Conservation (phyloP, 1,140 invertebrate species). For the Babylonia areolata region DNA sequence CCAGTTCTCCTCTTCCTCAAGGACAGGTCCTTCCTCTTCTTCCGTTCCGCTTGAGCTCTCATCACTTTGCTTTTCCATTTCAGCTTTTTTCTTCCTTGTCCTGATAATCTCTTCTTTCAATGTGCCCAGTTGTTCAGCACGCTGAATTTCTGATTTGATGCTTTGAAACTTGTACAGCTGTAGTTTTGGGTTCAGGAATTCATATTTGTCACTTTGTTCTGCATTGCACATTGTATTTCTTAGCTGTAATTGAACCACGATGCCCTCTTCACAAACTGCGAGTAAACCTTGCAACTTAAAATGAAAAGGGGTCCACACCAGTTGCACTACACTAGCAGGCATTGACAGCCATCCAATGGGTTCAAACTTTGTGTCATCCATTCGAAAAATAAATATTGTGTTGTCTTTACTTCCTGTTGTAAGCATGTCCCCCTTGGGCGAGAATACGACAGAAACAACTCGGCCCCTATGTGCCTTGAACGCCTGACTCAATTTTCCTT, state of each 20-base stretch:
- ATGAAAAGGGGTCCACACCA: conserved; percentile 1
- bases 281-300: not conserved
- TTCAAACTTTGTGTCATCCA: not conserved
- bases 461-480: conserved; percentile 5
- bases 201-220: not conserved
- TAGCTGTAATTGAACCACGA: conserved; percentile 8
- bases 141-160: not conserved
- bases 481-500: not conserved
- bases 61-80: not conserved
- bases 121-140: not conserved
- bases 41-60: not conserved
- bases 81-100: not conserved
- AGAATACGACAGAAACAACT: not conserved
- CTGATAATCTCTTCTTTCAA: not conserved
- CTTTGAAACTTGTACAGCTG: not conserved
- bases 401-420: not conserved
- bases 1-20: conserved; percentile 22
- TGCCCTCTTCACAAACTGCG: not conserved
- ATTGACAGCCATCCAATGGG: conserved; percentile 22
- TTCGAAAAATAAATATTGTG: not conserved
- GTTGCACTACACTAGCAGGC: not conserved
- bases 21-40: not conserved
- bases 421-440: not conserved
- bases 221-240: not conserved
- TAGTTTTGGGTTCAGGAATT: not conserved